These are phyloP conservation scores for Hippopotamyrus pictus DNA, from an alignment of 2,797 vertebrate genomes.

Conservation along the genomic window DNA sequence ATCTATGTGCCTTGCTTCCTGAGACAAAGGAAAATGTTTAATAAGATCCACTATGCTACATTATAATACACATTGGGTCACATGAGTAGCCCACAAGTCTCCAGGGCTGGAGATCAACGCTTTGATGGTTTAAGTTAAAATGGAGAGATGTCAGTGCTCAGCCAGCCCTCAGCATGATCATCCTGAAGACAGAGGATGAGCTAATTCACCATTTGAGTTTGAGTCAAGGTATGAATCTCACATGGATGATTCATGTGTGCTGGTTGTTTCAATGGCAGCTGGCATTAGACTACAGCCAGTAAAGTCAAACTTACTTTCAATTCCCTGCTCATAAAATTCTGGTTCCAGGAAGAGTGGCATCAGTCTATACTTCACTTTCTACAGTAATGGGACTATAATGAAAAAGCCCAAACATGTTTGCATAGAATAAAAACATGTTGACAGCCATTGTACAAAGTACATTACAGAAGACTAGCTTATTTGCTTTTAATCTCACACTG, in stretches of 20 bases:
- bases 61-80: not conserved
- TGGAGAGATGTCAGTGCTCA: not conserved
- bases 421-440: not conserved
- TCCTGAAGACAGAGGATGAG: not conserved
- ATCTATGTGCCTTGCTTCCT: not conserved
- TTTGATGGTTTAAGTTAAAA: not conserved
- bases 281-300: not conserved
- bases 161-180: not conserved
- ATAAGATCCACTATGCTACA: conserved; percentile 3
- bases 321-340: not conserved
- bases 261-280: not conserved
- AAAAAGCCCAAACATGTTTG: not conserved
- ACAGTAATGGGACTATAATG: not conserved
- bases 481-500: not conserved
- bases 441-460: not conserved
- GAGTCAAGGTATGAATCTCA: not conserved
- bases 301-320: not conserved
- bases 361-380: not conserved
- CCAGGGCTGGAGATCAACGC: not conserved
- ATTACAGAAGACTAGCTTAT: not conserved
- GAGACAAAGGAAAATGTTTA: not conserved
- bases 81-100: not conserved
- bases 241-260: not conserved
- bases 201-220: not conserved
- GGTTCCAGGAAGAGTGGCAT: not conserved